Percentiles rank a stretch among this genome's conserved stretches.
phyloP scores from a whole-genome alignment of 1,140 invertebrate genomes.

The Listronotus bonariensis region DNA sequence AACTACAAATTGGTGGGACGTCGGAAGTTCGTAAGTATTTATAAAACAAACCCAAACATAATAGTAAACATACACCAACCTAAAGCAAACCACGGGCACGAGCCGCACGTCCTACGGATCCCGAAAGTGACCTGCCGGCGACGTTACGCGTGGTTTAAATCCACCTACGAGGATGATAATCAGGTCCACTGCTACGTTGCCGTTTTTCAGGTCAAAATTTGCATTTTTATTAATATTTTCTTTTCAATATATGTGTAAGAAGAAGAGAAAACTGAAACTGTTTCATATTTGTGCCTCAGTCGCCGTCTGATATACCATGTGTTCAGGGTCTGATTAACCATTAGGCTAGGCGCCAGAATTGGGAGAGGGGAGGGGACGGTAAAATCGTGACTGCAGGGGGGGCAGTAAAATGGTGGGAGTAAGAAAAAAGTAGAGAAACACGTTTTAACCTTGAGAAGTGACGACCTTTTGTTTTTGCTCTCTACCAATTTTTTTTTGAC shows the following conservation, averaged over 20 bases:
- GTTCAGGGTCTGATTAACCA: too few species aligned
- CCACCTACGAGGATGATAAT: constrained; percentile 15
- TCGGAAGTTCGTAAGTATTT: background rate
- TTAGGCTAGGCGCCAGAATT: too few species aligned
- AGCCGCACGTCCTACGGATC: constrained; percentile 24
- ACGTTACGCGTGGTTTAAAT: background rate
- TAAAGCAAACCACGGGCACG: constrained; percentile 24
- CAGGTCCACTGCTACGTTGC: background rate
- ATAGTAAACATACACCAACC: constrained; percentile 14
- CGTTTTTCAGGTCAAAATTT: background rate
- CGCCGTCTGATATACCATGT: background rate
- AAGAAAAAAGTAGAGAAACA: too few species aligned
- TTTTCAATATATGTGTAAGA: too few species aligned
- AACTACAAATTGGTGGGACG: constrained; percentile 4
- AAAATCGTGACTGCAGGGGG: too few species aligned
- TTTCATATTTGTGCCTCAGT: too few species aligned
- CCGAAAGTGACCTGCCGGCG: constrained; percentile 21
- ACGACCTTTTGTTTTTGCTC: too few species aligned
- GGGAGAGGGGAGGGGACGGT: too few species aligned
- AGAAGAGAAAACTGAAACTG: too few species aligned
- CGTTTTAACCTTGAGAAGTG: too few species aligned
- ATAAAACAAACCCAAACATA: constrained; percentile 16
- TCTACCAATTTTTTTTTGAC: too few species aligned
- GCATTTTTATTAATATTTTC: background rate
- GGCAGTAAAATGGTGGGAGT: too few species aligned